Evolutionary conservation across 2,888 invertebrate genomes (phyloP).

Genomic region (Chrysolina oricalcia): DNA sequence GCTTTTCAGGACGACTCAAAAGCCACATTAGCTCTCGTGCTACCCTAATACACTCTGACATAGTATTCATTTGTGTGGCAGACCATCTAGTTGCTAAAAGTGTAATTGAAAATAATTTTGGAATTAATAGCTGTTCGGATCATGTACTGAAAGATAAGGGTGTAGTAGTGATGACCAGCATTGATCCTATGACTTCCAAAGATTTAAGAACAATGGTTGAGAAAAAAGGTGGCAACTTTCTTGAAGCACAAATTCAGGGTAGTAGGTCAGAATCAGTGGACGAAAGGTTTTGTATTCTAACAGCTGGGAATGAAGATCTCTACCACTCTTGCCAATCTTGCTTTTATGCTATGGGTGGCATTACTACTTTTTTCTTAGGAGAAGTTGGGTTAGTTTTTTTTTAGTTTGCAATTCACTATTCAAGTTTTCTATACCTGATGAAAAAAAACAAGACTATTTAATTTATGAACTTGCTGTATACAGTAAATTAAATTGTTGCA

Average conservation of each 20-base stretch:
- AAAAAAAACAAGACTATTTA: no score
- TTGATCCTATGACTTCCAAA: slow-evolving; percentile 93
- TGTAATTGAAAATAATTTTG: slow-evolving; percentile 97
- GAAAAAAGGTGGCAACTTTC: slow-evolving; percentile 90
- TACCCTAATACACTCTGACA: slow-evolving; percentile 91
- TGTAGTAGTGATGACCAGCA: slow-evolving; percentile 96
- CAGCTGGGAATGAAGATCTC: slow-evolving; percentile 90
- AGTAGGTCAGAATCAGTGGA: slow-evolving; percentile 92
- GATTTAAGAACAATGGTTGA: slow-evolving; percentile 93
- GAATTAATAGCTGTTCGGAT: slow-evolving; percentile 83
- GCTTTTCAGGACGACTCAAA: slow-evolving; percentile 71
- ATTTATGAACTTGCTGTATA: no score
- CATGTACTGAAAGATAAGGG: slow-evolving; percentile 83
- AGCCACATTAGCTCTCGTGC: slow-evolving; percentile 92
- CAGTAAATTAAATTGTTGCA: no score
- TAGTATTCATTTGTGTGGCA: slow-evolving; percentile 95
- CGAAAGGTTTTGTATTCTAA: slow-evolving; percentile 90
- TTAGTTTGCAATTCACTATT: no score
- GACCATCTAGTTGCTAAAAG: slow-evolving; percentile 94
- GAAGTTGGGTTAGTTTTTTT: slow-evolving; percentile 44
- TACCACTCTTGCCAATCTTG: slow-evolving; percentile 96
- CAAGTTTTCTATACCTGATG: no score
- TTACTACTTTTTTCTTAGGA: slow-evolving; percentile 41
- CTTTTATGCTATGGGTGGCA: slow-evolving; percentile 92
- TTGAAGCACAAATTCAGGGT: slow-evolving; percentile 94